Evolutionary conservation across 2,888 invertebrate species (phyloP).

Genomic region (Luffia ferchaultella): DNA sequence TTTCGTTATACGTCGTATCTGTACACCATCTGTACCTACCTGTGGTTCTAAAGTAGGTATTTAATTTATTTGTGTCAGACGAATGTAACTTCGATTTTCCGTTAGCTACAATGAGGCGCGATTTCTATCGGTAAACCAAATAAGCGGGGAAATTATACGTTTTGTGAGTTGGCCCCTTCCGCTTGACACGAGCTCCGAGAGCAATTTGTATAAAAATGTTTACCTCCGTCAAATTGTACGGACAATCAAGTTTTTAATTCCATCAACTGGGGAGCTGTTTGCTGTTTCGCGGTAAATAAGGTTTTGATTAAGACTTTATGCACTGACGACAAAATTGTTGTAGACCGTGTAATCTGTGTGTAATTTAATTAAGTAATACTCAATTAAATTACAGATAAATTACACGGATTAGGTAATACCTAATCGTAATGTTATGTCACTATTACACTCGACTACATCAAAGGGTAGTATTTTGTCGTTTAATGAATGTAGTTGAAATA

Average conservation of each 20-base stretch:
- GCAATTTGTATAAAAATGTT: background rate
- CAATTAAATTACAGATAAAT: background rate
- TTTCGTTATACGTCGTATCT: too few species aligned
- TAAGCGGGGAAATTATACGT: background rate
- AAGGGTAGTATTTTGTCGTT: too few species aligned
- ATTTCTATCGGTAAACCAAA: background rate
- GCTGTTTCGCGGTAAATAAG: conserved; percentile 1
- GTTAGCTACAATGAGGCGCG: background rate
- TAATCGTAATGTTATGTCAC: too few species aligned
- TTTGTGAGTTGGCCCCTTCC: background rate
- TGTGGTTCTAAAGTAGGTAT: too few species aligned
- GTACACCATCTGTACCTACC: too few species aligned
- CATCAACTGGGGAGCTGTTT: conserved; percentile 22
- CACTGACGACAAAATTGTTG: background rate
- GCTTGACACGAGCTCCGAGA: background rate
- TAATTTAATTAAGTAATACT: background rate
- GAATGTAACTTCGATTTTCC: too few species aligned
- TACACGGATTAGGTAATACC: too few species aligned
- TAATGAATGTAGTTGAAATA: too few species aligned
- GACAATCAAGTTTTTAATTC: conserved; percentile 44
- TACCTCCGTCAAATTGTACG: conserved; percentile 23
- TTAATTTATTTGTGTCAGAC: too few species aligned
- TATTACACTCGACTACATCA: too few species aligned
- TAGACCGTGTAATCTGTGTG: background rate
- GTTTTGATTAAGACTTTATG: background rate